phyloP scores from a whole-genome alignment of 2,797 vertebrate species.

The Anomalospiza imberbis region DNA sequence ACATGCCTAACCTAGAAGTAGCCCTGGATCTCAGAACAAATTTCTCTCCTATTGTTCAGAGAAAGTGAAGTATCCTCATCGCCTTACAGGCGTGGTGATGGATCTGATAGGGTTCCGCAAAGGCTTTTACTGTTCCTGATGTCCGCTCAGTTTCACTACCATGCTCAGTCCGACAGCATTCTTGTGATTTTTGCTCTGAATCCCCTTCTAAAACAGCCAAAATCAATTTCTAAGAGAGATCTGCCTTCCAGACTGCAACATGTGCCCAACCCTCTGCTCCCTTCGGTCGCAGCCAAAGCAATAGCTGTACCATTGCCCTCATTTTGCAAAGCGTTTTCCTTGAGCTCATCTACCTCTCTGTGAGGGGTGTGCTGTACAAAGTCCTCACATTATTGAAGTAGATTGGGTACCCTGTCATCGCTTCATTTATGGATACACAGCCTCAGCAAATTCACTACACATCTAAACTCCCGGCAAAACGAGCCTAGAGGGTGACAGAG shows the following conservation, averaged over 20 bases:
- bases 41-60: conserved; percentile 42
- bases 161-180: not conserved
- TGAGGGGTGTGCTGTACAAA: not conserved
- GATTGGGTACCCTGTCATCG: not conserved
- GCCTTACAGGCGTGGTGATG: not conserved
- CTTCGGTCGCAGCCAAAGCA: not conserved
- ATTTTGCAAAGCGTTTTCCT: not conserved
- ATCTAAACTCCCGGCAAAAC: not conserved
- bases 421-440: not conserved
- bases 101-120: not conserved
- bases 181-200: not conserved
- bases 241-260: not conserved
- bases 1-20: conserved; percentile 34
- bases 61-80: conserved; percentile 48
- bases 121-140: not conserved
- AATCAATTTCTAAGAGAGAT: not conserved
- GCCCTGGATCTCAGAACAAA: conserved; percentile 17
- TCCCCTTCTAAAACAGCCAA: not conserved
- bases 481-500: not conserved
- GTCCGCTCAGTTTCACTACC: not conserved
- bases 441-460: not conserved
- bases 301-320: not conserved
- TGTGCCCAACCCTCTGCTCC: not conserved
- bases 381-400: not conserved
- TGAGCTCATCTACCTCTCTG: not conserved